Evolutionary conservation across 2,113 vertebrate genomes (phyloP).

Genomic region (Mirounga angustirostris): DNA sequence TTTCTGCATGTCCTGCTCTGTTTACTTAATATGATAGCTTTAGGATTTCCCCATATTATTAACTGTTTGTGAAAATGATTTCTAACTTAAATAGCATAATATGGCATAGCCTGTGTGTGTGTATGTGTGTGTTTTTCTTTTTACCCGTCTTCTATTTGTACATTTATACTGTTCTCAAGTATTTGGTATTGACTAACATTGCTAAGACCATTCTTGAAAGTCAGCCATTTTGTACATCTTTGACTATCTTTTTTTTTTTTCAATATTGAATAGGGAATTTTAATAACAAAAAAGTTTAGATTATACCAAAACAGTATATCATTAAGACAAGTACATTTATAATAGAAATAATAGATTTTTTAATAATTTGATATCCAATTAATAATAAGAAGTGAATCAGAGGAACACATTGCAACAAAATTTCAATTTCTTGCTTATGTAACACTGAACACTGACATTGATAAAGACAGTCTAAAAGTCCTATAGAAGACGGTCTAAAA

Average conservation of each 20-base stretch:
- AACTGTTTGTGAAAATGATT: conserved; percentile 38
- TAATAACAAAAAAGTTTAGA: neutral
- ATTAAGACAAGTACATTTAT: neutral
- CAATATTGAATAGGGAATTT: neutral
- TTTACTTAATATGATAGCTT: neutral
- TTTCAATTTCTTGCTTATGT: neutral
- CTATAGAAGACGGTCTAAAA: no score
- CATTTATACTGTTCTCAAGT: conserved; percentile 26
- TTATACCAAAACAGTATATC: neutral
- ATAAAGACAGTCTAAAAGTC: neutral
- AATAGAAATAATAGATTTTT: neutral
- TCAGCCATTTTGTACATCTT: neutral
- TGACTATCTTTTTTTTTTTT: neutral
- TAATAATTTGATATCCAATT: neutral
- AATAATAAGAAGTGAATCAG: neutral
- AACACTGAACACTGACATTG: neutral
- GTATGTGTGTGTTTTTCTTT: neutral
- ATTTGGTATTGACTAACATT: conserved; percentile 40
- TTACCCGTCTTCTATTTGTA: neutral
- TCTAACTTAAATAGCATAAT: conserved; percentile 49
- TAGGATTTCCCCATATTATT: neutral
- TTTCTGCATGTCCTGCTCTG: neutral
- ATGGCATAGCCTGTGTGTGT: neutral
- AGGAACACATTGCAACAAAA: neutral
- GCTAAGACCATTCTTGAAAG: neutral